Conservation (phyloP, 2,888 invertebrate genomes). For the Iphiclides podalirius region DNA sequence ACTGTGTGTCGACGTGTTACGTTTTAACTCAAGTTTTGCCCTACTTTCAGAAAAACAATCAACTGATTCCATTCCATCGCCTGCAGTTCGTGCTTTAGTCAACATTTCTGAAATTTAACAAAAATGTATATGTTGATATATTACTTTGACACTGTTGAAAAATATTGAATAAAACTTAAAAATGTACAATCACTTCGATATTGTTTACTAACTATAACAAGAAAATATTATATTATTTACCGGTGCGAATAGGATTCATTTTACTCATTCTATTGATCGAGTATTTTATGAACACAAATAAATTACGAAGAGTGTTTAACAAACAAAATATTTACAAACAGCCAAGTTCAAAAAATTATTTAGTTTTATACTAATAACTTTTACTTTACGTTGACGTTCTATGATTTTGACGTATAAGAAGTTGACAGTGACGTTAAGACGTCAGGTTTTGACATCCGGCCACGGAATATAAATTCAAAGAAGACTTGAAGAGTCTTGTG, state of each 20-base stretch:
- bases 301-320: conserved; percentile 6
- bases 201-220: neutral
- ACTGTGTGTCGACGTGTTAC: conserved; percentile 27
- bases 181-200: neutral
- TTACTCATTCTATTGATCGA: conserved; percentile 41
- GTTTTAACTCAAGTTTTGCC: conserved; percentile 26
- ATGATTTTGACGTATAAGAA: no score
- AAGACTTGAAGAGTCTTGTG: no score
- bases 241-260: conserved; percentile 42
- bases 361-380: no score
- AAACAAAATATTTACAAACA: conserved; percentile 17
- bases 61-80: conserved; percentile 89
- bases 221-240: conserved; percentile 32
- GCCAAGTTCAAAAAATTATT: no score
- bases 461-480: no score
- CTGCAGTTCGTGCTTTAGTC: conserved; percentile 81
- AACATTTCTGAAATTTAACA: conserved; percentile 54
- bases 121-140: no score
- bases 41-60: conserved; percentile 45
- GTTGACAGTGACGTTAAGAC: no score
- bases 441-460: no score
- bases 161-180: no score
- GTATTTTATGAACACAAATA: conserved; percentile 2
- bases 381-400: no score
- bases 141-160: no score